Base-by-base conservation (phyloP, 2,888 invertebrate genomes). In the Ochropacha duplaris region DNA sequence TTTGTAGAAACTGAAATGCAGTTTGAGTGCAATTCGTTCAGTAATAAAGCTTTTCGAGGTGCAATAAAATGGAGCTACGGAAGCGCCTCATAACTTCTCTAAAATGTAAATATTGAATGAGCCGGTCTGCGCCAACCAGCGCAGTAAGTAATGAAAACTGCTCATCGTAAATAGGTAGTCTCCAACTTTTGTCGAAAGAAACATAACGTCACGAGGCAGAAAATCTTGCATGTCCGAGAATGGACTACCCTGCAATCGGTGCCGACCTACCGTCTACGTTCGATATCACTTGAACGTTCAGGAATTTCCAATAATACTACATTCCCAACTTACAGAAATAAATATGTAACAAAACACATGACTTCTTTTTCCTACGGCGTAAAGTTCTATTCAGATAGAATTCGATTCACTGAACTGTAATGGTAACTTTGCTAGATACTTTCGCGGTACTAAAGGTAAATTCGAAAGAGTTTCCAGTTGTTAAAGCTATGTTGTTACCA, bases 301-400 rank as follows among this genome's bases (percentile, higher is more conserved):
- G 86, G 89, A 90, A 92, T 92, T 91, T 90, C 88, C 88, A 91
- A 90, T 92, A 91, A 87, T 84, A 85, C 83, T 79, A 76, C 77
- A 73, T 75, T 49, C 44, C 71, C 61, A 66, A 65, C 61, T 64
- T 68, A 61, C 52, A 62, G 54, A 54, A 58, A 50, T 60, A 55
- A 56, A 55, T 54, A 58, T 39, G 52, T 56, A 55, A 60, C 54
- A 56, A 50, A 44, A 5, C 50, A 26, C 19, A 34, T 54, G 34
- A 44, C 28, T 4, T 11, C 28, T 52, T 49, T 50, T 49, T 39
- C 19, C 12, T 39, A 51, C 74, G 2, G 0, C 2, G 19, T 76
- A 85, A 71, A 65, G 73, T 62, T 55, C 50, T 67, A 63, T 74
- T 62, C 81, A 14, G 61, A 54, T 54, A 60, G 56, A 1, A 9